These are phyloP conservation scores for Drosophila simulans DNA, from an alignment of 1,140 invertebrate genomes.

Conservation along the genomic window DNA sequence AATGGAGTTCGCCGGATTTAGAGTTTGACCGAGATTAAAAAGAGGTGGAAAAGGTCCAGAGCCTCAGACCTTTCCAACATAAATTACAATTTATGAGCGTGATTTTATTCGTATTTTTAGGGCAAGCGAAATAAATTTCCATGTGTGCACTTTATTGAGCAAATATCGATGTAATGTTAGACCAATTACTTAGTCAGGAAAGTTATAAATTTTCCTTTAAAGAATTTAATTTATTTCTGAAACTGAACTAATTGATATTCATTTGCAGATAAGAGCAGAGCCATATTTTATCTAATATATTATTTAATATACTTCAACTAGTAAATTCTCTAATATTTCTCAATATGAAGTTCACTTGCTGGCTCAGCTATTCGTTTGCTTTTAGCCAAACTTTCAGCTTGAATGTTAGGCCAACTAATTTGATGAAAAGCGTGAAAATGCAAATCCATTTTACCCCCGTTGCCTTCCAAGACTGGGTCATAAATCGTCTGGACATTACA, in stretches of 20 bases:
- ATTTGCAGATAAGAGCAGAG: no score
- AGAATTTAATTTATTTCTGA: no score
- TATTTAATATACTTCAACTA: no score
- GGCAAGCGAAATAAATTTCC: slow-evolving; percentile 18
- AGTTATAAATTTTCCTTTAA: no score
- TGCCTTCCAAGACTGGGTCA: slow-evolving; percentile 34
- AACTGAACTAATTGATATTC: no score
- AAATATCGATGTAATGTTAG: slow-evolving; percentile 6
- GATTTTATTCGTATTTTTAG: slow-evolving; percentile 12
- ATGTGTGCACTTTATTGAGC: slow-evolving; percentile 23
- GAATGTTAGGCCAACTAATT: slow-evolving; percentile 48
- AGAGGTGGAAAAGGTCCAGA: slow-evolving; percentile 11
- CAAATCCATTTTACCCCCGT: slow-evolving; percentile 46
- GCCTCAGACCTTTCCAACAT: slow-evolving; percentile 1
- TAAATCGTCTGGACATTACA: slow-evolving; percentile 73
- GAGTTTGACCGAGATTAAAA: slow-evolving; percentile 27
- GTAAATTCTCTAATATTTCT: no score
- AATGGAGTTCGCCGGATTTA: slow-evolving; percentile 19
- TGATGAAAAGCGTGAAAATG: slow-evolving; percentile 74
- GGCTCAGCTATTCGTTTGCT: not conserved
- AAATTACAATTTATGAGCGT: slow-evolving; percentile 32
- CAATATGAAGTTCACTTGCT: no score
- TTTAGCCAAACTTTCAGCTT: slow-evolving; percentile 8
- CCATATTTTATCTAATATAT: no score
- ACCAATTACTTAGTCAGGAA: not conserved